Evolutionary conservation across 2,113 vertebrate species (phyloP), one percentile per base, ranked within the genome.

Genomic region (Nettapus auritus): DNA sequence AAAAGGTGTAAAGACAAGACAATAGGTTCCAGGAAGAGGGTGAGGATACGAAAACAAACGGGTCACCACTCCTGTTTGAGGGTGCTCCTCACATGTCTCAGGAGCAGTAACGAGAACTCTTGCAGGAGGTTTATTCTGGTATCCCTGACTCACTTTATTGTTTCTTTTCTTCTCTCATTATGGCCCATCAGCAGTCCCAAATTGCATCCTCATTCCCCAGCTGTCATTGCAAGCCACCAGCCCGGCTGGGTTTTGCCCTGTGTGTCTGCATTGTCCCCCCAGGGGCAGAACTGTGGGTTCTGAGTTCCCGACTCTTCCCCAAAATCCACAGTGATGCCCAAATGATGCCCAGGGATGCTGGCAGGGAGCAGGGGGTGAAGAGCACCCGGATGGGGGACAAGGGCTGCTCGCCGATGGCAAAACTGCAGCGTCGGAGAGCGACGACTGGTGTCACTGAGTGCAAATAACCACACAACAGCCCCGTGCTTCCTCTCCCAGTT

Each of bases 401-500:
- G n/a, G 69, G 38, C 28, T 52, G 56, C 29, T 80, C 40, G 34
- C 46, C 52, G 3, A 1, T 4, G 46, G 38, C 13, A 29, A 44
- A 34, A 20, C 2, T 10, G 33, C 9, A 40, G 36, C 26, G 2
- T 16, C 21, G 8, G 44, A 26, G 17, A 31, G 57, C 0, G 13
- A 12, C 40, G 18, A 6, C 16, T 18, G 9, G 8, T 4, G 55
- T 57, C 31, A 28, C 0, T 0, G 3, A 11, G n/a, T 3, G 22
- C 26, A 11, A 42, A 42, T 2, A 29, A 40, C 36, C 48, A 3
- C 3, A 0, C 19, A 0, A 8, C 1, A 46, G 31, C 59, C 44
- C 44, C 5, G 0, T 0, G 17, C 17, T 46, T 25, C 28, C 18
- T 56, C 19, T 14, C 2, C 1, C 0, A 3, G 4, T 52, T 40